Evolutionary conservation across 1,140 invertebrate species (phyloP).

Genomic region (Ceratosolen solmsi): DNA sequence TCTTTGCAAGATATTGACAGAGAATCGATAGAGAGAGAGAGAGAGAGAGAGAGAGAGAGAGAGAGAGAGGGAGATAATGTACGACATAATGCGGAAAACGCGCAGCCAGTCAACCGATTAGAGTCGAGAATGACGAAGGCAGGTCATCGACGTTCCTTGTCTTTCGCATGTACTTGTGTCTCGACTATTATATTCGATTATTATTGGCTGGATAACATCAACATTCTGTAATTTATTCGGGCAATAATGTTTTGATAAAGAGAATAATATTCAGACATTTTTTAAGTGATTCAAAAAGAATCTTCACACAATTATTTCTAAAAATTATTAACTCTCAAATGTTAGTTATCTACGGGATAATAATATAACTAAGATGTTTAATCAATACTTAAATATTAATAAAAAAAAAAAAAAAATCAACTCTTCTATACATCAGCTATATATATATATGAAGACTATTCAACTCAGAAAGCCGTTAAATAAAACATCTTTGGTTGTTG

Average conservation of each 20-base stretch:
- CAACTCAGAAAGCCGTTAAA: neutral
- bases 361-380: neutral
- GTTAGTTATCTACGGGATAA: neutral
- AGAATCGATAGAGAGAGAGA: neutral
- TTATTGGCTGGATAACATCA: neutral
- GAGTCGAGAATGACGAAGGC: neutral
- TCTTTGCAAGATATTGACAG: neutral
- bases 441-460: neutral
- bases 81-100: neutral
- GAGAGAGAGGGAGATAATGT: neutral
- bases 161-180: neutral
- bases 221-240: neutral
- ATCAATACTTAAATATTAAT: neutral
- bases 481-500: neutral
- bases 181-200: neutral
- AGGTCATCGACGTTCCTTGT: neutral
- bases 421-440: too few relatives aligned
- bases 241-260: neutral
- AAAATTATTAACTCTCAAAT: neutral
- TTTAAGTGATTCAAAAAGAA: neutral
- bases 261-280: neutral
- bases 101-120: neutral
- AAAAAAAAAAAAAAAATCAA: neutral
- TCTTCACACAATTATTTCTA: neutral
- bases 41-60: neutral